Percentiles rank a stretch among this genome's conserved stretches.
phyloP scores from a whole-genome alignment of 2,888 invertebrate genomes.

The Leptopilina syphax region DNA sequence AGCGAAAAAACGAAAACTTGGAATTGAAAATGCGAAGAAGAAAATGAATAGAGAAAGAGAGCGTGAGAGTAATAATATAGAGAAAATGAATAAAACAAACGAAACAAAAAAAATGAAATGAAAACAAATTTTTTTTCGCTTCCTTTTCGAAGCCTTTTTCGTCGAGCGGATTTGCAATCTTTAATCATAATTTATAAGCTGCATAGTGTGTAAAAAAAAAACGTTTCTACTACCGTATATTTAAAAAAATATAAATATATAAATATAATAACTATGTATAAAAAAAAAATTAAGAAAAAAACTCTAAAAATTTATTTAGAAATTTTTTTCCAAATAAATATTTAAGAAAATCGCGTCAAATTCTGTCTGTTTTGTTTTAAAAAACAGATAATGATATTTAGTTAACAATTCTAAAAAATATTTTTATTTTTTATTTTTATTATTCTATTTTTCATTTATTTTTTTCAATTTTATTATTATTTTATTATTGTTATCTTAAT shows the following conservation, averaged over 20 bases:
- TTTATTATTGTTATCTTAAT: too few relatives aligned
- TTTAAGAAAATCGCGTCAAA: neutral
- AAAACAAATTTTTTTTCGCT: conserved; percentile 41
- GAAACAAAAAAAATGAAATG: conserved; percentile 21
- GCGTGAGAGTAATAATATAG: neutral
- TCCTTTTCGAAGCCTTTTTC: conserved; percentile 42
- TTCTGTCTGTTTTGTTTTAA: conserved; percentile 52
- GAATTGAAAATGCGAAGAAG: neutral
- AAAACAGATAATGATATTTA: conserved; percentile 49
- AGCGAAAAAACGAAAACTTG: too few relatives aligned
- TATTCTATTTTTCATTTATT: too few relatives aligned
- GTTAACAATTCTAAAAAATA: too few relatives aligned
- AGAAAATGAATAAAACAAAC: conserved; percentile 39
- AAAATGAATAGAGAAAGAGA: neutral
- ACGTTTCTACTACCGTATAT: conserved; percentile 55
- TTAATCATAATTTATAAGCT: conserved; percentile 46
- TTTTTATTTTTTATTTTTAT: too few relatives aligned
- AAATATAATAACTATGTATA: too few relatives aligned
- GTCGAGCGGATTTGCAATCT: conserved; percentile 26
- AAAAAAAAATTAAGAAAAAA: neutral
- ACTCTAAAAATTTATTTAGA: conserved; percentile 41
- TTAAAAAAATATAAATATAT: conserved; percentile 11
- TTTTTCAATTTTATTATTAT: too few relatives aligned
- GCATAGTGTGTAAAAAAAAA: conserved; percentile 50
- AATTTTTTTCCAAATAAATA: conserved; percentile 19